Conservation (phyloP, 1,140 invertebrate species). For the Atopsyche davidsoni region DNA sequence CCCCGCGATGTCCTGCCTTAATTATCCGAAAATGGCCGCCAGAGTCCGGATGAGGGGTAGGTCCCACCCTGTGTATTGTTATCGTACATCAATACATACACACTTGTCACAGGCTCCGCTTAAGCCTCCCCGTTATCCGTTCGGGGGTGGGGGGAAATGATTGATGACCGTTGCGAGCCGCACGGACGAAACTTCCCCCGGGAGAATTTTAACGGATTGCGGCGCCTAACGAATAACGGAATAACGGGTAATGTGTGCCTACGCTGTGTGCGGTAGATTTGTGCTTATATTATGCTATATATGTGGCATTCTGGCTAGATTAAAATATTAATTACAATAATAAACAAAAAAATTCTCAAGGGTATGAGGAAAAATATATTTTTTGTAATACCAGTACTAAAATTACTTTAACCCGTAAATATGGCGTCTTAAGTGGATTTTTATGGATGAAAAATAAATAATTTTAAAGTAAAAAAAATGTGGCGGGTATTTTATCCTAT, state of each 20-base stretch:
- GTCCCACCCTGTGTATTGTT: constrained; percentile 11
- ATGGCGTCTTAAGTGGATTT: too few species aligned
- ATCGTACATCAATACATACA: constrained; percentile 23
- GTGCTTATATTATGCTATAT: too few species aligned
- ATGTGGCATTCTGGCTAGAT: too few species aligned
- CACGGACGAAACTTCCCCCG: constrained; percentile 28
- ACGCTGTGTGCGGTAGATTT: constrained; percentile 4
- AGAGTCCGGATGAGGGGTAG: background rate
- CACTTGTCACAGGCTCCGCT: constrained; percentile 21
- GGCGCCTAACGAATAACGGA: constrained; percentile 27
- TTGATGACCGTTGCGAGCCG: constrained; percentile 27
- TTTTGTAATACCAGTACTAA: too few species aligned
- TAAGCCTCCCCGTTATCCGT: constrained; percentile 14
- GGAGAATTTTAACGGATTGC: constrained; percentile 31
- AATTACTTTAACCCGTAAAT: too few species aligned
- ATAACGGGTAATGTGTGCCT: constrained; percentile 22
- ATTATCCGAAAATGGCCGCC: constrained; percentile 11
- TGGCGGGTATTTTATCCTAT: too few species aligned
- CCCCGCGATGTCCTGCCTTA: too few species aligned
- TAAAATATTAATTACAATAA: too few species aligned
- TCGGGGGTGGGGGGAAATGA: constrained; percentile 17
- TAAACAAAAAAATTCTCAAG: too few species aligned
- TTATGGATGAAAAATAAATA: too few species aligned
- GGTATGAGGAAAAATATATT: too few species aligned
- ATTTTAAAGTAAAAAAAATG: too few species aligned